Conservation (phyloP, 1,140 invertebrate species). For the Eumaeus atala region DNA sequence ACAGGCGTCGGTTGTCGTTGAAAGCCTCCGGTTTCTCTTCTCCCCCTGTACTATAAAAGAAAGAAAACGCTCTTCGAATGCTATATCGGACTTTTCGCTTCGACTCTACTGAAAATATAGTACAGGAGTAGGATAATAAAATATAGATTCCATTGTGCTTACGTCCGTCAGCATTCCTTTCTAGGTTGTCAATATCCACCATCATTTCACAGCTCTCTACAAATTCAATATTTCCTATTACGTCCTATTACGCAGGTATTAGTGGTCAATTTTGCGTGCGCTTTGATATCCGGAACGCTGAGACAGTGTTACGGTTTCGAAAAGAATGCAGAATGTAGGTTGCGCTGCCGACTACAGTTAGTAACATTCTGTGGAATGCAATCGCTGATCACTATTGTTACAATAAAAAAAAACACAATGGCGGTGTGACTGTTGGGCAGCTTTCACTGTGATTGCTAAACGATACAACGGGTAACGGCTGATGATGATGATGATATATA, state of each 20-base stretch:
- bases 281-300: slow-evolving; percentile 60
- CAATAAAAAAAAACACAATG: slow-evolving; percentile 25
- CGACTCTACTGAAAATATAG: no score
- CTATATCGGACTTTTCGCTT: no score
- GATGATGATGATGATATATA: no score
- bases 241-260: slow-evolving; percentile 44
- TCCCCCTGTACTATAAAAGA: no score
- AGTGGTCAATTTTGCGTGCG: slow-evolving; percentile 53
- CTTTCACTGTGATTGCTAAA: no score
- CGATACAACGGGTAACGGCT: no score
- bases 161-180: no score
- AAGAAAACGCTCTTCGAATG: no score
- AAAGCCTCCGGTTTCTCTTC: no score
- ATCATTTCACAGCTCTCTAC: slow-evolving; percentile 56
- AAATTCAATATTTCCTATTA: slow-evolving; percentile 47
- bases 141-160: slow-evolving; percentile 31
- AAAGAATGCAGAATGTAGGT: slow-evolving; percentile 72
- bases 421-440: no score
- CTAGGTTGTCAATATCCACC: slow-evolving; percentile 19
- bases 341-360: slow-evolving; percentile 66
- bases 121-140: slow-evolving; percentile 17
- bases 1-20: no score
- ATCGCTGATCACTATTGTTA: slow-evolving; percentile 55
- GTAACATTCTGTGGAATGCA: slow-evolving; percentile 57
- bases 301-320: slow-evolving; percentile 70